phyloP scores from a whole-genome alignment of 2,113 vertebrate genomes.

The Fregata magnificens region DNA sequence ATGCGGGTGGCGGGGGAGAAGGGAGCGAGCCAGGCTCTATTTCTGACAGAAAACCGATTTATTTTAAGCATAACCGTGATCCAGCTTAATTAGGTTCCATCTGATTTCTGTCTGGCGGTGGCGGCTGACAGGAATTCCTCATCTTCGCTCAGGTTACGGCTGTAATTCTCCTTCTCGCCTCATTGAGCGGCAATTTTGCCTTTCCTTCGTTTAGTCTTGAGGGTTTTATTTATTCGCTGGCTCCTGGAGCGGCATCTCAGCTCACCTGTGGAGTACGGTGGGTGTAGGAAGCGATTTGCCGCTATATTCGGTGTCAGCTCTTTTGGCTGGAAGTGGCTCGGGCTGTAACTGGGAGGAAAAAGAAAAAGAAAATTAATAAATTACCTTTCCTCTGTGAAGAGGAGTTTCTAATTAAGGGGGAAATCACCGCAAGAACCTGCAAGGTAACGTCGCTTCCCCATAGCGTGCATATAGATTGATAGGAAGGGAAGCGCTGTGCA shows the following conservation, averaged over 20 bases:
- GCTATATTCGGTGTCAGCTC: accelerated
- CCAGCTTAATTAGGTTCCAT: too few species aligned
- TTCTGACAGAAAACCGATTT: not conserved
- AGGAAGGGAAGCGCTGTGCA: accelerated
- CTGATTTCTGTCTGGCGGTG: not conserved
- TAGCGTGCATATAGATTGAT: accelerated
- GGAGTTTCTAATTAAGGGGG: not conserved
- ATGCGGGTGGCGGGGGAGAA: not conserved
- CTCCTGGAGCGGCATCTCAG: accelerated
- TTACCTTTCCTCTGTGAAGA: accelerated
- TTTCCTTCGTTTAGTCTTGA: not conserved
- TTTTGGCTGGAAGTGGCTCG: not conserved
- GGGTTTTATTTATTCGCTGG: not conserved
- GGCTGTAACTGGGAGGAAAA: too few species aligned
- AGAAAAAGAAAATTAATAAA: not conserved
- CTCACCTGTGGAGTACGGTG: not conserved
- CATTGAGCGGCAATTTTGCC: accelerated
- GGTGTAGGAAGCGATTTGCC: not conserved
- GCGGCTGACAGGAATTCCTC: not conserved
- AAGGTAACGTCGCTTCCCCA: accelerated
- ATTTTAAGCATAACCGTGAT: not conserved
- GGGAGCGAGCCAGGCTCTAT: not conserved
- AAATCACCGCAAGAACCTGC: accelerated
- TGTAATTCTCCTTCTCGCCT: too few species aligned
- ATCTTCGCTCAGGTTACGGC: not conserved